These are phyloP conservation scores for Sus cebifrons DNA, from an alignment of 2,797 vertebrate genomes.

Conservation along the genomic window DNA sequence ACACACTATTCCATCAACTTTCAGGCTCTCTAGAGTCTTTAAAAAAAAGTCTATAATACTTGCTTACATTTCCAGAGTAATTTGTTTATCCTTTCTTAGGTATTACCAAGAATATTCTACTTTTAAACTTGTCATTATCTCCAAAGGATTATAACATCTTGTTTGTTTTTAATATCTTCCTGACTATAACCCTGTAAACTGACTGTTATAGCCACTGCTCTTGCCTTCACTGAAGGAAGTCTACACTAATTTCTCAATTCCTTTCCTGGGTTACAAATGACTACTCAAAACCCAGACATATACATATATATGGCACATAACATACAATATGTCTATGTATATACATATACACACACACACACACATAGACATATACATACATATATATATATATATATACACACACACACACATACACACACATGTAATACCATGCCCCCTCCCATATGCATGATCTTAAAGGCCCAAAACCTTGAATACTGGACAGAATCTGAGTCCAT, in stretches of 20 bases:
- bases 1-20: slow-evolving; percentile 1
- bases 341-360: neutral
- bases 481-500: neutral
- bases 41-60: neutral
- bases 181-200: neutral
- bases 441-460: neutral
- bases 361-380: no score
- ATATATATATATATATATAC: no score
- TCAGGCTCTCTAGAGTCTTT: neutral
- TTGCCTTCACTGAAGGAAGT: slow-evolving; percentile 17
- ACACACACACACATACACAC: accelerated
- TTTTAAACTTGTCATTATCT: neutral
- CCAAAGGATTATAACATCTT: slow-evolving; percentile 16
- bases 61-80: neutral
- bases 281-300: neutral
- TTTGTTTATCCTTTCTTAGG: neutral
- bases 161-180: neutral
- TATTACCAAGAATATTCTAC: neutral
- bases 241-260: slow-evolving; percentile 7
- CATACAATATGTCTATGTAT: neutral
- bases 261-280: neutral
- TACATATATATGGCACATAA: neutral
- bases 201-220: neutral
- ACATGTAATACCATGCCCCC: neutral
- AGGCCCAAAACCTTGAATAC: neutral